Percentiles rank a stretch among this genome's conserved stretches.
These are phyloP conservation scores for Melanotaenia nigrans DNA, from an alignment of 2,797 vertebrate species.

Conservation along the genomic window DNA sequence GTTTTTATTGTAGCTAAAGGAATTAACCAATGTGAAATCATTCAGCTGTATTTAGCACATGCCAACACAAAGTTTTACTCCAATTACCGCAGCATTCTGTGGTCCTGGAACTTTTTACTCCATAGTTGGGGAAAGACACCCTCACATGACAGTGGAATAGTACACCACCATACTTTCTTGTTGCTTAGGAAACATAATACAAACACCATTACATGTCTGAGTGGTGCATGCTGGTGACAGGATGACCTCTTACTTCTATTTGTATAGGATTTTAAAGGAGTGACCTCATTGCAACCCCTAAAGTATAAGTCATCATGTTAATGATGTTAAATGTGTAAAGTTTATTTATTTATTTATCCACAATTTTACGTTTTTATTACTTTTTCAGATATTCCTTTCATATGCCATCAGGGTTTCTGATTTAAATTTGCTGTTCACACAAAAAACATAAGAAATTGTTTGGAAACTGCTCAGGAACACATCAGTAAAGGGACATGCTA, in stretches of 20 bases:
- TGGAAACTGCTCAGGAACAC: not conserved
- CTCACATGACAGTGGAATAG: conserved; percentile 21
- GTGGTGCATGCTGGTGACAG: not conserved
- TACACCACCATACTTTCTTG: conserved; percentile 15
- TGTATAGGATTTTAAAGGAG: not conserved
- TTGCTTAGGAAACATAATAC: conserved; percentile 49
- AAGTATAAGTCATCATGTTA: conserved; percentile 4
- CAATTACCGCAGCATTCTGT: conserved; percentile 12
- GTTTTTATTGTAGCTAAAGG: not conserved
- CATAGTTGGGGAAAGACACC: conserved; percentile 24
- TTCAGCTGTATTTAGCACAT: not conserved
- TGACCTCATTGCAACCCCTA: not conserved
- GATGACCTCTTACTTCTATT: not conserved
- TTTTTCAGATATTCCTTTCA: not conserved
- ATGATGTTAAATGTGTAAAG: not conserved
- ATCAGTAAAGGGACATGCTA: conserved; percentile 7
- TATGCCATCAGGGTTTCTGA: not conserved
- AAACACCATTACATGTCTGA: conserved; percentile 18
- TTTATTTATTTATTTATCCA: not conserved
- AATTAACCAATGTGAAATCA: not conserved
- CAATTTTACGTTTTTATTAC: not conserved
- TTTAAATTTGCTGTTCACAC: not conserved
- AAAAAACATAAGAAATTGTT: not conserved
- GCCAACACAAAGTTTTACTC: conserved; percentile 15
- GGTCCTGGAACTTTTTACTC: conserved; percentile 48